A percentile compares a stretch with the other conserved stretches of the same genome.
phyloP scores from a whole-genome alignment of 2,797 vertebrate genomes.

The Perodicticus potto region DNA sequence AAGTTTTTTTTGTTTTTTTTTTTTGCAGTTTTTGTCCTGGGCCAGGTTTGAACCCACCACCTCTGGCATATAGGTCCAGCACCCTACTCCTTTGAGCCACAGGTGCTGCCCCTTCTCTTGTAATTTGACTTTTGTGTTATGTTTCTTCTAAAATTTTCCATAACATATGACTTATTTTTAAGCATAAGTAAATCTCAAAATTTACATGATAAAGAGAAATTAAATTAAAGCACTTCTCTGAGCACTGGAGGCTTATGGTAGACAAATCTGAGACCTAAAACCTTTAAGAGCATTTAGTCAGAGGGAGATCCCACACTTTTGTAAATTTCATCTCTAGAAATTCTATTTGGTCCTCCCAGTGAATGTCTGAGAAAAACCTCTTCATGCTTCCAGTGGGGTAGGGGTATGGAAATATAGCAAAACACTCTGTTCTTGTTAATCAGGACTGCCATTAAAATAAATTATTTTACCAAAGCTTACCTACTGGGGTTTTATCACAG shows the following conservation, averaged over 20 bases:
- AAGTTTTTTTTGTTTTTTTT: too few species aligned
- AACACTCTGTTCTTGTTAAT: background rate
- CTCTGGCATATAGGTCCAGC: too few species aligned
- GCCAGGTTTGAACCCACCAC: too few species aligned
- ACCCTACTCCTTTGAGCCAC: too few species aligned
- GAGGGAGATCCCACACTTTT: background rate
- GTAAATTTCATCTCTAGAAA: background rate
- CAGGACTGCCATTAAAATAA: background rate
- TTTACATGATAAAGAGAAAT: background rate
- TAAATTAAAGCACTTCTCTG: background rate
- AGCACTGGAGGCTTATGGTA: background rate
- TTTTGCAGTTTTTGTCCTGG: too few species aligned
- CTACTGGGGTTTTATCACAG: background rate
- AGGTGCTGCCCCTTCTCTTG: background rate
- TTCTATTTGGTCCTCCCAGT: background rate
- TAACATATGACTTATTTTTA: background rate
- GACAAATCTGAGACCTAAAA: background rate
- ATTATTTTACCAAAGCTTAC: background rate
- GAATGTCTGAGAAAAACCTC: background rate
- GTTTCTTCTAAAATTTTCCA: background rate
- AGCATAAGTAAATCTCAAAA: background rate
- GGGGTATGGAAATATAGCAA: background rate
- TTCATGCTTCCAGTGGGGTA: background rate
- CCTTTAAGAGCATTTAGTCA: background rate
- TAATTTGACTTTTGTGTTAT: constrained; percentile 12